Percentiles rank a stretch among this genome's conserved stretches.
These are phyloP conservation scores for Scaptomyza tumidula DNA, from an alignment of 2,888 invertebrate genomes.

Conservation along the genomic window DNA sequence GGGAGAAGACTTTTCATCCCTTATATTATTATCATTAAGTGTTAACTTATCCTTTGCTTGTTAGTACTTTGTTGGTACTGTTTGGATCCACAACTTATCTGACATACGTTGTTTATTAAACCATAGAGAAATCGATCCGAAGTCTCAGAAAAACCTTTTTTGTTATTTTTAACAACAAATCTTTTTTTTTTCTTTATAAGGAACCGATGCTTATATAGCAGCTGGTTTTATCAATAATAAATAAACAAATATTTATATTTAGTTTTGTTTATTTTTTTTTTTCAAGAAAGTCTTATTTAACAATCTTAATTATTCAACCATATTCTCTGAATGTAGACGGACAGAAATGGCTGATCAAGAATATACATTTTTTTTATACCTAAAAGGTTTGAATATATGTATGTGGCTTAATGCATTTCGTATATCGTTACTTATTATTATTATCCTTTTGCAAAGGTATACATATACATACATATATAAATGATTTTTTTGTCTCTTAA, in stretches of 20 bases:
- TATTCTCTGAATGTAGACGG: conserved; percentile 12
- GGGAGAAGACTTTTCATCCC: too few relatives aligned
- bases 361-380: neutral
- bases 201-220: too few relatives aligned
- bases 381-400: neutral
- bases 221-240: neutral
- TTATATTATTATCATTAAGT: too few relatives aligned
- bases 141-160: too few relatives aligned
- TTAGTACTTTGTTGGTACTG: too few relatives aligned
- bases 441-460: neutral
- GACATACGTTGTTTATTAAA: too few relatives aligned
- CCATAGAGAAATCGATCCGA: neutral
- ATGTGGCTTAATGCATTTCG: neutral
- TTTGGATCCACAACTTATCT: too few relatives aligned
- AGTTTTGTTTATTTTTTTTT: neutral
- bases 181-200: too few relatives aligned
- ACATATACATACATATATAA: neutral
- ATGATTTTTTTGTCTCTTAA: neutral
- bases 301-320: neutral
- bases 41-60: too few relatives aligned
- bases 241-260: neutral
- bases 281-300: conserved; percentile 2
- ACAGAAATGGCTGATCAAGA: conserved; percentile 8
- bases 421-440: neutral
- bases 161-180: too few relatives aligned